A percentile compares a stretch with the other conserved stretches of the same genome.
Conservation (phyloP, 2,888 invertebrate genomes). For the Lasioglossum oenotherae region DNA sequence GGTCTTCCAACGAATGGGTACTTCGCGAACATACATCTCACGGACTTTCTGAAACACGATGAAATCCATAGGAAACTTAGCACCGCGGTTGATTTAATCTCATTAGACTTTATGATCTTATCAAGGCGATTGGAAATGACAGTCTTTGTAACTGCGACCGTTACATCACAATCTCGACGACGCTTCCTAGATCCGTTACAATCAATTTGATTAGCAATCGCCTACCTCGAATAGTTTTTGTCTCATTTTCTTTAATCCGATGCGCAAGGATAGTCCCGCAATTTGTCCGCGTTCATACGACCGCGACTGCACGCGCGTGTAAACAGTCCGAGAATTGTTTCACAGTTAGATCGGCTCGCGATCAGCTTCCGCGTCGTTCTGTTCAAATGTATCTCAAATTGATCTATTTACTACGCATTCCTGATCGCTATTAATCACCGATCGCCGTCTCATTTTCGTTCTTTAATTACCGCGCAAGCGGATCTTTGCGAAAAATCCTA, state of each 20-base stretch:
- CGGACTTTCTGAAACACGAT: conserved; percentile 5
- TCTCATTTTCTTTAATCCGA: conserved; percentile 7
- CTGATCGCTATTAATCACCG: background rate
- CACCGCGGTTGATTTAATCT: conserved; percentile 46
- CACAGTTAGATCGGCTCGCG: background rate
- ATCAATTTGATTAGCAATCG: conserved; percentile 40
- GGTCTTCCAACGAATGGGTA: background rate
- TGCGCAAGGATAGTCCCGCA: background rate
- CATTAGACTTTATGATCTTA: conserved; percentile 60
- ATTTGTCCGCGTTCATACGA: background rate
- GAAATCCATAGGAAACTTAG: conserved; percentile 37
- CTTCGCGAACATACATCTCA: background rate
- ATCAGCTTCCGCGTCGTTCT: background rate
- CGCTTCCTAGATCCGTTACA: conserved; percentile 59
- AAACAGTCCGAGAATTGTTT: conserved; percentile 6
- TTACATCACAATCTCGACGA: conserved; percentile 51
- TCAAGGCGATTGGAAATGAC: conserved; percentile 60
- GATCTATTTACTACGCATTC: background rate
- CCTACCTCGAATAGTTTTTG: conserved; percentile 39
- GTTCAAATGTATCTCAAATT: background rate
- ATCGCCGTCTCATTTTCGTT: background rate
- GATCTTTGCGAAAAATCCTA: background rate
- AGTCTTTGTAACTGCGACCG: conserved; percentile 41
- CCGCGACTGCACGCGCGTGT: background rate
- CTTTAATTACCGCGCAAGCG: background rate